A percentile compares a stretch with the other conserved stretches of the same genome.
phyloP scores from a whole-genome alignment of 2,888 invertebrate genomes.

The Plebejus anna region DNA sequence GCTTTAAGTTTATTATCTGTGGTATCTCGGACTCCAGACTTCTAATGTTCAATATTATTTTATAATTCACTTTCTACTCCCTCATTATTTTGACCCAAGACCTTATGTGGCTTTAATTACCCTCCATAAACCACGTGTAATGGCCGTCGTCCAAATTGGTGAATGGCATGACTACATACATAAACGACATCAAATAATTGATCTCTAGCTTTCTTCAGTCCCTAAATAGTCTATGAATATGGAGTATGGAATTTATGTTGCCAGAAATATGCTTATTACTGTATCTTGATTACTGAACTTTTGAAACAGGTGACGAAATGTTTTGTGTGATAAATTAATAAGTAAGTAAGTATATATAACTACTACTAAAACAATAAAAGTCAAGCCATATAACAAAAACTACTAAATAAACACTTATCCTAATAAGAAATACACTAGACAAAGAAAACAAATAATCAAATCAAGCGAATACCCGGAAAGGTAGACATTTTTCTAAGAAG shows the following conservation, averaged over 20 bases:
- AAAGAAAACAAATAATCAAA: neutral
- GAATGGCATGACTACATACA: constrained; percentile 22
- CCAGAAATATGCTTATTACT: neutral
- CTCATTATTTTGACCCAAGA: neutral
- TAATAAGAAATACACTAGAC: neutral
- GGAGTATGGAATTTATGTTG: neutral
- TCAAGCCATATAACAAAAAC: neutral
- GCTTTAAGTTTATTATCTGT: neutral
- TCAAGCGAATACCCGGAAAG: neutral
- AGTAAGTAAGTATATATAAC: neutral
- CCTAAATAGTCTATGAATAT: neutral
- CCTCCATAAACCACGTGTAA: constrained; percentile 7
- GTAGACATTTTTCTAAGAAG: constrained; percentile 15
- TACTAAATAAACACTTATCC: neutral
- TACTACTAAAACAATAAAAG: neutral
- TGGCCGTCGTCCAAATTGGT: constrained; percentile 17
- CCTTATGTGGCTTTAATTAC: constrained; percentile 17
- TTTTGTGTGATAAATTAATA: neutral
- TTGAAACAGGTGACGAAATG: neutral
- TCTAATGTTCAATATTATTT: neutral
- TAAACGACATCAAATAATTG: neutral
- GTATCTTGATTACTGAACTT: neutral
- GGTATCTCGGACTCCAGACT: neutral
- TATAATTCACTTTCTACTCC: neutral
- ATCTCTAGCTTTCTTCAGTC: neutral